Evolutionary conservation across 2,113 vertebrate genomes (phyloP), one percentile per base, ranked within the genome.

Genomic region (Tamias sibiricus): DNA sequence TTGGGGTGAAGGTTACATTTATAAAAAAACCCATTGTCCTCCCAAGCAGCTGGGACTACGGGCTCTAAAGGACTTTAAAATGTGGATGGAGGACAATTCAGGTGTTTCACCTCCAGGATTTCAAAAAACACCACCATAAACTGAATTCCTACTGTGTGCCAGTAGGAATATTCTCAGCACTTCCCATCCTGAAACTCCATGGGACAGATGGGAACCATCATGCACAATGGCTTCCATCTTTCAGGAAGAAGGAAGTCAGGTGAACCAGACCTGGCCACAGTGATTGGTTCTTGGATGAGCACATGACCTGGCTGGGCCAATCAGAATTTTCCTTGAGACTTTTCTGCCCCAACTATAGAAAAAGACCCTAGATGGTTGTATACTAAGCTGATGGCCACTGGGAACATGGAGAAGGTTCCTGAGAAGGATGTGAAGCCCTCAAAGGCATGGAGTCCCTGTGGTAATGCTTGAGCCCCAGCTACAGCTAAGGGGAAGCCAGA

Each of bases 271-370:
- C 72, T 62, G 57, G 30, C 12, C 54, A 59, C 19, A 40, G 8
- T 83, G 89, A 95, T 71, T 90, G 79, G 90, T 40, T 85, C 68
- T 95, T 13, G 17, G 30, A 8, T 54, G 17, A 59, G 32, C 74
- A 89, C 30, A 10, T 44, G 82, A 64, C 42, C 35, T 77, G 84
- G 32, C 16, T 80, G 40, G 28, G 26, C 86, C 81, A 66, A 81
- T 84, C 57, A 84, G 80, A 96, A 80, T 91, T 40, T 64, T 80
- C 69, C 71, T 57, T 79, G 71, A 72, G 59, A 72, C n/a, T 74
- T 92, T 72, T 8, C 7, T 86, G 22, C 30, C 30, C 54, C 20
- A 81, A 80, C n/a, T 32, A 7, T 26, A 69, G 30, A 16, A 81
- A 37, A 90, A 66, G 37, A 30, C 2, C 2, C 4, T 8, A 30